Conservation (phyloP, 2,888 invertebrate species). For the Phrixothrix hirtus region DNA sequence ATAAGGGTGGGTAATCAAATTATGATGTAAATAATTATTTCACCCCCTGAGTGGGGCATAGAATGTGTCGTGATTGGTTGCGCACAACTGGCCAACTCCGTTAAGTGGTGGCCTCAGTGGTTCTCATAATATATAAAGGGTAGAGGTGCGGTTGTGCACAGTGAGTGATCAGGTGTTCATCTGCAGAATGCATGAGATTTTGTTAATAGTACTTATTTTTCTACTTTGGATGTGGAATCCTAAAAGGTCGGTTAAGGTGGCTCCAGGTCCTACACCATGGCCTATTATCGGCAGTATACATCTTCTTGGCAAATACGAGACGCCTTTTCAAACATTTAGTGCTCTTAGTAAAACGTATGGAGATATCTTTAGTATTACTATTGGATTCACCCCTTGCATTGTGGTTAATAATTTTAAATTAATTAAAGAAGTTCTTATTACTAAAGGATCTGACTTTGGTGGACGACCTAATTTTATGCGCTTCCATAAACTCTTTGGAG, state of each 20-base stretch:
- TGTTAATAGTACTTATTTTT: slow-evolving; percentile 48
- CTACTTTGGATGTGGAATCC: slow-evolving; percentile 44
- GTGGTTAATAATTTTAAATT: slow-evolving; percentile 74
- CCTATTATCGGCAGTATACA: slow-evolving; percentile 75
- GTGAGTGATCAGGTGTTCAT: slow-evolving; percentile 47
- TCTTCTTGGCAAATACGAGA: slow-evolving; percentile 64
- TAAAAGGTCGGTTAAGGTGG: slow-evolving; percentile 45
- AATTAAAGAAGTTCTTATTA: slow-evolving; percentile 75
- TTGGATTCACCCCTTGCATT: slow-evolving; percentile 71
- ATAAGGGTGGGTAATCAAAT: slow-evolving; percentile 47
- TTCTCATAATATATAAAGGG: slow-evolving; percentile 52
- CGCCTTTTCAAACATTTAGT: slow-evolving; percentile 74
- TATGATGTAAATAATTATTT: slow-evolving; percentile 45
- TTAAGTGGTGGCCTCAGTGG: slow-evolving; percentile 38
- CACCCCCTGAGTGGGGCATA: slow-evolving; percentile 52
- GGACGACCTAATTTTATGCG: slow-evolving; percentile 81
- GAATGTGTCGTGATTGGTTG: slow-evolving; percentile 49
- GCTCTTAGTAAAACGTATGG: slow-evolving; percentile 71
- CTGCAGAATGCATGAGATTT: slow-evolving; percentile 50
- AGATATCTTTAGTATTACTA: slow-evolving; percentile 69
- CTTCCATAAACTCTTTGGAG: slow-evolving; percentile 81
- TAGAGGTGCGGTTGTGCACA: slow-evolving; percentile 52
- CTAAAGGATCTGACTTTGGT: slow-evolving; percentile 80
- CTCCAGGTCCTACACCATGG: slow-evolving; percentile 69
- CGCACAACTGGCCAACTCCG: slow-evolving; percentile 48